A percentile compares a stretch with the other conserved stretches of the same genome.
Conservation (phyloP, 2,797 vertebrate genomes). For the Phrynocephalus forsythii region DNA sequence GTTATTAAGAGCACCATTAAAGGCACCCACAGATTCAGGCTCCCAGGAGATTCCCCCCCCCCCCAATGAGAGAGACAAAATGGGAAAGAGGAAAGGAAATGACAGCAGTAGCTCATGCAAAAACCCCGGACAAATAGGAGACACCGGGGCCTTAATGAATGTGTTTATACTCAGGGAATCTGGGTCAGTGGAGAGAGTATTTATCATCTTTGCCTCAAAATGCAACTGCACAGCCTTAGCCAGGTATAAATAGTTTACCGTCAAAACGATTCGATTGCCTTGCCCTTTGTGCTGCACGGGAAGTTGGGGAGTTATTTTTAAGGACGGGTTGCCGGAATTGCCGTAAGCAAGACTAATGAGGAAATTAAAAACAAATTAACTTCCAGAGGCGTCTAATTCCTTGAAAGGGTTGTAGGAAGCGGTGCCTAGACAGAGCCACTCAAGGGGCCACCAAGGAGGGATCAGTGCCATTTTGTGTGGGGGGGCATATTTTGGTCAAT, state of each 20-base stretch:
- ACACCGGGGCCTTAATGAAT: conserved; percentile 9
- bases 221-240: background rate
- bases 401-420: background rate
- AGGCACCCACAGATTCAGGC: background rate
- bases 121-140: conserved; percentile 4
- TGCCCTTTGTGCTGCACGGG: background rate
- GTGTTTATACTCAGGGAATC: conserved; percentile 14
- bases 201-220: background rate
- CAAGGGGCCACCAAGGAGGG: background rate
- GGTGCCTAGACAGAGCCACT: background rate
- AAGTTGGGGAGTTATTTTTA: too few species aligned
- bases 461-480: background rate
- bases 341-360: background rate
- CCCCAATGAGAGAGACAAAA: background rate
- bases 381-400: background rate
- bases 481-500: background rate
- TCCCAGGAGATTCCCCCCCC: background rate
- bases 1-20: background rate
- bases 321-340: background rate
- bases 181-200: conserved; percentile 16
- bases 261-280: background rate
- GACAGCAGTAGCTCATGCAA: background rate
- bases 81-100: background rate
- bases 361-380: background rate
- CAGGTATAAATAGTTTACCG: background rate